phyloP scores from a whole-genome alignment of 2,797 vertebrate genomes.

The Clangula hyemalis region DNA sequence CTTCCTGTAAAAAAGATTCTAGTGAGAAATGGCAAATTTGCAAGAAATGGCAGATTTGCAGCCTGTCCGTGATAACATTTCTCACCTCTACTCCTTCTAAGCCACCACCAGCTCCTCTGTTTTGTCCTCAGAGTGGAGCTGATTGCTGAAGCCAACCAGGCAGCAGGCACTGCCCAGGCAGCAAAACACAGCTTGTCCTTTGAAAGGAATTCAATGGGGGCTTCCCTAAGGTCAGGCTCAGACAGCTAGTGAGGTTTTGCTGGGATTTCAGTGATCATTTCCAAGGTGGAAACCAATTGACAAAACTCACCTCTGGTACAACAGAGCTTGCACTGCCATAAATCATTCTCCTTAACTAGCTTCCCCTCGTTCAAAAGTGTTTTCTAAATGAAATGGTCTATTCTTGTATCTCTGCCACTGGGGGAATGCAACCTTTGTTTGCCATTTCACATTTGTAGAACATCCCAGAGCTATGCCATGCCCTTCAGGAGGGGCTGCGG shows the following conservation, averaged over 20 bases:
- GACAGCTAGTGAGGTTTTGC: neutral
- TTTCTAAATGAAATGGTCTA: neutral
- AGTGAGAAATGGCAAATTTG: neutral
- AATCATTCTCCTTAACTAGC: neutral
- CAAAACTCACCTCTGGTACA: neutral
- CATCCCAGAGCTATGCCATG: rapidly evolving
- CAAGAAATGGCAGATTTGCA: too few species aligned
- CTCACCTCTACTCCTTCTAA: neutral
- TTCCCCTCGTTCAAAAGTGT: neutral
- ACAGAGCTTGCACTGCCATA: neutral
- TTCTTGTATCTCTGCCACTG: neutral
- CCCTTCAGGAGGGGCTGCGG: neutral
- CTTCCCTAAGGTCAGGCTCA: neutral
- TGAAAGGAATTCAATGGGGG: neutral
- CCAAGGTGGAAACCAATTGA: neutral
- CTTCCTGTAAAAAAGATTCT: neutral
- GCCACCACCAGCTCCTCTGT: neutral
- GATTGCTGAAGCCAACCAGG: neutral
- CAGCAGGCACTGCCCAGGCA: neutral
- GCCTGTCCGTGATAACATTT: rapidly evolving
- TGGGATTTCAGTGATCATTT: neutral
- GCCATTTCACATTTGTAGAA: rapidly evolving
- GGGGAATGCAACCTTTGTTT: neutral
- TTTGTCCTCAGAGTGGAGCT: neutral
- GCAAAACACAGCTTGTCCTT: neutral